Conservation (phyloP, 2,888 invertebrate species). For the Mactromeris polynyma region DNA sequence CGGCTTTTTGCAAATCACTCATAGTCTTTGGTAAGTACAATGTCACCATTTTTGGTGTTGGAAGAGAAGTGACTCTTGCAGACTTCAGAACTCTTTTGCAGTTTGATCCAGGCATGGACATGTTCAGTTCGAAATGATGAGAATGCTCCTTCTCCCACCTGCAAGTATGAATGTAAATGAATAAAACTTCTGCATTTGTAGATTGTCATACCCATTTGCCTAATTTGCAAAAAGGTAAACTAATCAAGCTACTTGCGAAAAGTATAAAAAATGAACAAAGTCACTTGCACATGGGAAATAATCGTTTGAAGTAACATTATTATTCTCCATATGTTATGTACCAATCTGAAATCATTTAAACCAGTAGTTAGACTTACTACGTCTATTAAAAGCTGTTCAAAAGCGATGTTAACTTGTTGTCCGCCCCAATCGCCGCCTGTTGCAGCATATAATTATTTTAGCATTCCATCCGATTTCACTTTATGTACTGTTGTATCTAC, state of each 20-base stretch:
- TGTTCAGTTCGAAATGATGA: neutral
- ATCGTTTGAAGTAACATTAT: too few relatives aligned
- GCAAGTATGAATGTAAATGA: neutral
- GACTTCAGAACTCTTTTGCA: constrained; percentile 53
- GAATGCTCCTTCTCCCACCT: neutral
- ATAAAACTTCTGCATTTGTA: neutral
- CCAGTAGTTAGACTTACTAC: neutral
- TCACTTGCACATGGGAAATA: too few relatives aligned
- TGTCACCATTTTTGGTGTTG: neutral
- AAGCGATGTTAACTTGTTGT: constrained; percentile 56
- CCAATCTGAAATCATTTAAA: too few relatives aligned
- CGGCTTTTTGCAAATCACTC: neutral
- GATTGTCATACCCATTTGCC: too few relatives aligned
- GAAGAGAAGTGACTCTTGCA: constrained; percentile 35
- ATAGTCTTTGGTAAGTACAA: neutral
- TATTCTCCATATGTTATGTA: too few relatives aligned
- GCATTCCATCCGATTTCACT: constrained; percentile 47
- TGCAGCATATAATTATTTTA: constrained; percentile 59
- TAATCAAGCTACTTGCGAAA: too few relatives aligned
- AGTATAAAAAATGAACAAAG: too few relatives aligned
- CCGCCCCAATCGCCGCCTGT: constrained; percentile 63
- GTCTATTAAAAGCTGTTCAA: constrained; percentile 34
- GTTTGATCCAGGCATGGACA: constrained; percentile 51
- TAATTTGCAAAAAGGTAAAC: too few relatives aligned
- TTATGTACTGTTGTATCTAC: constrained; percentile 59